Evolutionary conservation across 2,888 invertebrate genomes (phyloP).

Genomic region (Drosophila quasianomalipes): DNA sequence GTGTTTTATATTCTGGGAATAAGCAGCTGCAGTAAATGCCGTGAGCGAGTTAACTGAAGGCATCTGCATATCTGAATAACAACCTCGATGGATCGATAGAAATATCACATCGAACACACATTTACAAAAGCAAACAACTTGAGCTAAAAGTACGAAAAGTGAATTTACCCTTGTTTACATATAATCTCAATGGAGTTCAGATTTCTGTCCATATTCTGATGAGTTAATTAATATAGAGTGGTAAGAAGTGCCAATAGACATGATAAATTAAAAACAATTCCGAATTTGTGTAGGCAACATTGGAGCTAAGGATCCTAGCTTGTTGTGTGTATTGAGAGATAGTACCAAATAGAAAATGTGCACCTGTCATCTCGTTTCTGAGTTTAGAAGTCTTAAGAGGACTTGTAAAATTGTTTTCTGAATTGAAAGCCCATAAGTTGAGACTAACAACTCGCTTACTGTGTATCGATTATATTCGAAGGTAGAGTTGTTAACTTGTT

Average conservation of each 20-base stretch:
- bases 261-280: neutral
- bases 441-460: neutral
- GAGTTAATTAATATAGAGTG: slow-evolving; percentile 12
- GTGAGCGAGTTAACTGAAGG: slow-evolving; percentile 13
- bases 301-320: neutral
- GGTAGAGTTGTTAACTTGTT: neutral
- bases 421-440: neutral
- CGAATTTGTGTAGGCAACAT: neutral
- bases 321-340: neutral
- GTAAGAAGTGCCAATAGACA: neutral
- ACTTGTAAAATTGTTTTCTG: slow-evolving; percentile 1
- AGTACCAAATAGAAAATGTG: neutral
- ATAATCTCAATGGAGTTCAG: slow-evolving; percentile 6
- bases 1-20: slow-evolving; percentile 38
- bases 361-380: neutral
- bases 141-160: slow-evolving; percentile 1
- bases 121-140: slow-evolving; percentile 17
- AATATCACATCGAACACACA: slow-evolving; percentile 34
- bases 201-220: neutral
- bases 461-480: neutral
- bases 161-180: neutral
- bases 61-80: slow-evolving; percentile 60
- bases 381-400: neutral
- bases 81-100: slow-evolving; percentile 29
- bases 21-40: slow-evolving; percentile 41